Conservation (phyloP, 2,888 invertebrate genomes). For the Brachypalpus laphriformis region DNA sequence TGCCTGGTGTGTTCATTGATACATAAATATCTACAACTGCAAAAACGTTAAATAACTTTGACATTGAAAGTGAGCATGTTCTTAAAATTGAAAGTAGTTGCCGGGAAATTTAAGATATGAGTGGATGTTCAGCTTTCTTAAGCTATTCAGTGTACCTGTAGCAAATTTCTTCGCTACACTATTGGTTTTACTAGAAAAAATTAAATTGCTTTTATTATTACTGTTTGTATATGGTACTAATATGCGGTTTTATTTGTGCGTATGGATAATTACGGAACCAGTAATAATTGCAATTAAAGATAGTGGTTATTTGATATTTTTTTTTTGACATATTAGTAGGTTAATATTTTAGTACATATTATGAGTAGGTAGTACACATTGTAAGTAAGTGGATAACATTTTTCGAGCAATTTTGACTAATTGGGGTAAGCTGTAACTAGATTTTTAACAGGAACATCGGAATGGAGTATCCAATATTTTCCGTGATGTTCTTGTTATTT, state of each 20-base stretch:
- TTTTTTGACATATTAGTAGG: conserved; percentile 21
- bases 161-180: not conserved
- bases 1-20: conserved; percentile 2
- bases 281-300: not conserved
- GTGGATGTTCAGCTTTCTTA: conserved; percentile 23
- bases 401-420: not conserved
- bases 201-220: not conserved
- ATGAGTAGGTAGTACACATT: too few relatives aligned
- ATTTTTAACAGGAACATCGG: too few relatives aligned
- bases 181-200: not conserved
- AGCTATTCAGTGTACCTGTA: not conserved
- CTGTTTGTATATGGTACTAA: not conserved
- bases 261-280: not conserved
- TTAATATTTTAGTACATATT: not conserved
- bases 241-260: not conserved
- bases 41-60: conserved; percentile 68
- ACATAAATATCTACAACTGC: not conserved
- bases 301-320: not conserved
- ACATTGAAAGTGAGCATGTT: conserved; percentile 68
- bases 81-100: conserved; percentile 67
- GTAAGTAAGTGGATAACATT: not conserved
- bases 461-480: too few relatives aligned
- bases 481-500: too few relatives aligned
- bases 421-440: not conserved
- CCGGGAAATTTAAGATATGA: conserved; percentile 31